Conservation (phyloP, 2,888 invertebrate genomes). For the Crocallis elinguaria region DNA sequence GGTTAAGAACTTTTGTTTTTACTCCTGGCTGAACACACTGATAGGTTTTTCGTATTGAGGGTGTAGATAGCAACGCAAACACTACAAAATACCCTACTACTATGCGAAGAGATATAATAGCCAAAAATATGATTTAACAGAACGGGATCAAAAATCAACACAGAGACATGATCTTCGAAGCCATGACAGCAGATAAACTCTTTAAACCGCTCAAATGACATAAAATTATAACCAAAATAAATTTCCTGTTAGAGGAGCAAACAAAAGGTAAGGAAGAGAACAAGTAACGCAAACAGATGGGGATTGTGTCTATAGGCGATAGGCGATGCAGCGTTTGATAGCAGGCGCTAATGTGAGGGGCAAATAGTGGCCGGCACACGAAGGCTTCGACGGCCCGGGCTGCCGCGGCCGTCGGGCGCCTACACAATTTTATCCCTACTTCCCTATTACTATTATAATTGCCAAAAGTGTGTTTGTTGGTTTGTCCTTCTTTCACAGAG, state of each 20-base stretch:
- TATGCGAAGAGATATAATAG: not conserved
- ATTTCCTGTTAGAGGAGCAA: constrained; percentile 80
- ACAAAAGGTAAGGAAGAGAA: constrained; percentile 71
- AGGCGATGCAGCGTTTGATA: constrained; percentile 77
- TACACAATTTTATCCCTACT: constrained; percentile 11
- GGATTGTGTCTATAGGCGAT: constrained; percentile 72
- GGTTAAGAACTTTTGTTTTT: too few relatives aligned
- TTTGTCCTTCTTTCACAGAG: not conserved
- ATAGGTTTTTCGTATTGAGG: too few relatives aligned
- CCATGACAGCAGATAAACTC: constrained; percentile 49
- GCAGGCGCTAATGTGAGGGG: constrained; percentile 69
- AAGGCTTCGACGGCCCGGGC: constrained; percentile 13
- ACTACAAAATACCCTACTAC: not conserved
- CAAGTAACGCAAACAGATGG: constrained; percentile 70
- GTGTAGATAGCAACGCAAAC: too few relatives aligned
- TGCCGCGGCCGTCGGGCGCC: constrained; percentile 6
- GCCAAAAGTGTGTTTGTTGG: not conserved
- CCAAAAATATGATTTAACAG: constrained; percentile 28
- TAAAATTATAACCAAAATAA: constrained; percentile 82
- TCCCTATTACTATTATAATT: too few relatives aligned
- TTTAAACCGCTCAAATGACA: constrained; percentile 72
- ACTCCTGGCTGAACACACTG: not conserved
- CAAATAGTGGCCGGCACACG: constrained; percentile 49
- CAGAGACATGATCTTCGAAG: constrained; percentile 52
- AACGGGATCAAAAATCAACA: constrained; percentile 62